Evolutionary conservation across 35 echinoderm and acorn worm genomes (phyloP), one percentile per base, ranked within the genome.

Genomic region (Strongylocentrotus purpuratus): DNA sequence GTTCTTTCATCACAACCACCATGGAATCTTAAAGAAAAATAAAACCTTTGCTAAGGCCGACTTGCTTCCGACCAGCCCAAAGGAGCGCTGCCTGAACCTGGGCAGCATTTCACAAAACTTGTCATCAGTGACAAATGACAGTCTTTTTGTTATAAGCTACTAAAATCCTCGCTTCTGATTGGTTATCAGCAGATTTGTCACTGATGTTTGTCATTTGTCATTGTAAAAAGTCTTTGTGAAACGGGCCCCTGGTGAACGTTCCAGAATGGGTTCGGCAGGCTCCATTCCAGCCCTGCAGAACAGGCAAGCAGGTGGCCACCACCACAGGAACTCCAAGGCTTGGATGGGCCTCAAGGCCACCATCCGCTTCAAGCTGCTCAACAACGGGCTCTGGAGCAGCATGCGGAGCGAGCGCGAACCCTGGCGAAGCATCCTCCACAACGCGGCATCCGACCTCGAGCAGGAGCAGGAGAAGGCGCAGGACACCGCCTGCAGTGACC

Each of bases 401-500:
- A 65, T 85, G 13, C 95, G 98, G 9, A 93, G 46, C 7, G 98
- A 99, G 33, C 95, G 98, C 4, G 94, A 96, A 22, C 96, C 96
- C 4, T 99, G 98, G 98, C 97, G 97, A 33, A 95, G 92, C n/a
- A 48, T 99, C 7, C 94, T 99, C 11, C 47, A 95, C 33, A 92
- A 99, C 31, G 98, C 98, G 2, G 92, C 94, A 4, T 59, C 94
- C 22, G 59, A 86, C 9, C 71, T 99, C 28, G 95, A 99, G 33
- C 61, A 94, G 18, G 88, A 96, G 46, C 95, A 93, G 20, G 85
- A 48, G 12, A 33, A 32, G n/a, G 9, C 94, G 8, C 91, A 92
- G 58, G 41, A 85, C 5, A 59, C 46, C 12, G 35, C 47, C 20
- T 41, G 35, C 5, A 41, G 46, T 15, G 92, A 96, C 33, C 48